Base-by-base conservation (phyloP, 2,888 invertebrate species). In the Hyposoter didymator region DNA sequence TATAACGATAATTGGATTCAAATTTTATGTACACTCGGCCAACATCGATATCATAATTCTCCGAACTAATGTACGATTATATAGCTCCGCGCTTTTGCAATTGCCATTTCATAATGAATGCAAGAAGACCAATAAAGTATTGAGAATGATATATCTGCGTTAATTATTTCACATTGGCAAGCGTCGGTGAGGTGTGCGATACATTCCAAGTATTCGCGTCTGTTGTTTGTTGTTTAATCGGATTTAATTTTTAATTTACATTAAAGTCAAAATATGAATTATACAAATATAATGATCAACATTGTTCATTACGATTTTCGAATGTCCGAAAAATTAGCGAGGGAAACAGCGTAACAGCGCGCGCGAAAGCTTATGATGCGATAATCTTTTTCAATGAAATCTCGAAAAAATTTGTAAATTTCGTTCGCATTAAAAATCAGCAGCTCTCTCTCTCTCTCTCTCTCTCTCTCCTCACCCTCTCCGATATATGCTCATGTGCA, bases 31-130 rank as follows among this genome's bases (percentile, higher is more conserved):
- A 67, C 59, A 67, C 19, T 28, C 32, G 32, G 17, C 17, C 43
- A 17, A 10, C 76, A 52, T 67, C 69, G 14, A 45, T 67, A 22
- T 67, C 73, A 59, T 43, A 59, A 59, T 73, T 73, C 45, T 8
- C 73, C 59, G 7, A 59, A 73, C 8, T 59, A 43, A 43, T 22
- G 43, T 49, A 52, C 35, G 49, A 32, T 70, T 49, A 70, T 49
- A 70, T 52, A n/a, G 70, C 7, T 70, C 35, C 10, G 8, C 32
- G 14, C 70, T 17, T 70, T 49, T 32, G 28, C 45, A 45, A 45
- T 45, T 69, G 43, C 69, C 45, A 59, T 59, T 59, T 59, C 59
- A 59, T 28, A 59, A 59, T 59, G 28, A 59, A 28, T 59, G 59
- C 28, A 59, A 59, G 59, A 5, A 28, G 59, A 28, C 59, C 28